Conservation (phyloP, 2,888 invertebrate genomes). For the Cantharis nigra region DNA sequence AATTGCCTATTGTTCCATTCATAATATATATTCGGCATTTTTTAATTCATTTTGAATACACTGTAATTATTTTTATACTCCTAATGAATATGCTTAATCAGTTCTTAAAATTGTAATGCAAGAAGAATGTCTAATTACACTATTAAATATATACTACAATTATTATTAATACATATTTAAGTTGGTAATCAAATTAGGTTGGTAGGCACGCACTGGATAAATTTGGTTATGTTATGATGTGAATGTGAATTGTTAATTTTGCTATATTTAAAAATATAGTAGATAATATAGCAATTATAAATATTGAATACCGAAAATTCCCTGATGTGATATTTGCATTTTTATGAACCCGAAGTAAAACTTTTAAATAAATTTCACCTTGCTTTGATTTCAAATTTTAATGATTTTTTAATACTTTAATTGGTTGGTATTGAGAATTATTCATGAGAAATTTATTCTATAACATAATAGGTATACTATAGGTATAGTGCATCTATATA, state of each 20-base stretch:
- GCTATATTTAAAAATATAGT: not conserved
- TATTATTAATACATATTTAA: constrained; percentile 1
- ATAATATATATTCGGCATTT: constrained; percentile 13
- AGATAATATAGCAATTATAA: not conserved
- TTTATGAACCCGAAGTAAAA: not conserved
- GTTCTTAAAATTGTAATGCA: constrained; percentile 3
- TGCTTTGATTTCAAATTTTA: not conserved
- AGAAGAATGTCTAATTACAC: not conserved
- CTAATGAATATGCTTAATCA: constrained; percentile 12
- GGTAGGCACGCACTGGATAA: not conserved
- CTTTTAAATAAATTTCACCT: not conserved
- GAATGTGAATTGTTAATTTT: not conserved
- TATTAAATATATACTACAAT: not conserved
- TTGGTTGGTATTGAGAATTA: not conserved
- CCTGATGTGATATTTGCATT: not conserved
- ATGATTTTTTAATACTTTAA: not conserved
- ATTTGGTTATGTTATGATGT: not conserved
- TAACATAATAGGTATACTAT: not conserved
- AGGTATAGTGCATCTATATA: not conserved
- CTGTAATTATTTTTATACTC: constrained; percentile 6
- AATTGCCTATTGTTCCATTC: constrained; percentile 19
- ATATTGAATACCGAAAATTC: not conserved
- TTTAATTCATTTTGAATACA: constrained; percentile 8
- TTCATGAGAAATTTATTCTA: not conserved
- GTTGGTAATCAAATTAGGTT: not conserved